phyloP scores from a whole-genome alignment of 2,797 vertebrate genomes.

The Aldrovandia affinis region DNA sequence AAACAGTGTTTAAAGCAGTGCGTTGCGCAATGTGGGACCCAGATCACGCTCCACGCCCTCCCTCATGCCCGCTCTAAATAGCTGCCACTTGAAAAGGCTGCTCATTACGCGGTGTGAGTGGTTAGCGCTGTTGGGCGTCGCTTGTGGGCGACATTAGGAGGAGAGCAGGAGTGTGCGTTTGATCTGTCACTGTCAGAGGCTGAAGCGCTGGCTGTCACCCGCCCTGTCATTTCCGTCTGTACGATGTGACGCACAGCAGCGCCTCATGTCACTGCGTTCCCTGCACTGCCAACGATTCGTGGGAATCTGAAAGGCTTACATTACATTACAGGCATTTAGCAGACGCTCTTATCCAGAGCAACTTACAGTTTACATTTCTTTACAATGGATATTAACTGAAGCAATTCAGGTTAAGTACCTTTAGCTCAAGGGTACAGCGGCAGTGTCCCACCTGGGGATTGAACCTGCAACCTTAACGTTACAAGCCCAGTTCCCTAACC shows the following conservation, averaged over 20 bases:
- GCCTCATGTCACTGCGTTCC: too few relatives aligned
- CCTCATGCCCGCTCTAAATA: not conserved
- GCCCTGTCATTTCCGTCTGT: not conserved
- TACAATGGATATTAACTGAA: too few relatives aligned
- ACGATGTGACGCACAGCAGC: too few relatives aligned
- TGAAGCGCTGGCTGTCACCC: too few relatives aligned
- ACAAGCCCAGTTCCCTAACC: too few relatives aligned
- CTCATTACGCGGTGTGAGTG: slow-evolving; percentile 2
- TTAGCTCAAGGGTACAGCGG: too few relatives aligned
- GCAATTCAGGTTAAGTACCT: too few relatives aligned
- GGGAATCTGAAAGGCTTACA: not conserved
- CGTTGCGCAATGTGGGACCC: not conserved
- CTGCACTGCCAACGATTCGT: not conserved
- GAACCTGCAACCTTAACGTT: too few relatives aligned
- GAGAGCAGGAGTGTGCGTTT: not conserved
- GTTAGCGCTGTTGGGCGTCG: not conserved
- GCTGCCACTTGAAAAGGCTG: slow-evolving; percentile 1
- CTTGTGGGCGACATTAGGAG: not conserved
- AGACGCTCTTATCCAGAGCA: too few relatives aligned
- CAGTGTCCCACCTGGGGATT: too few relatives aligned
- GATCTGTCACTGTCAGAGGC: not conserved
- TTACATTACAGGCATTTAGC: too few relatives aligned
- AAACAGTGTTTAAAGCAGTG: not conserved
- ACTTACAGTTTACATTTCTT: too few relatives aligned
- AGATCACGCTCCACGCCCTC: not conserved